Percentiles rank a stretch among this genome's conserved stretches.
These are phyloP conservation scores for Cephalopterus ornatus DNA, from an alignment of 2,113 vertebrate genomes.

Conservation along the genomic window DNA sequence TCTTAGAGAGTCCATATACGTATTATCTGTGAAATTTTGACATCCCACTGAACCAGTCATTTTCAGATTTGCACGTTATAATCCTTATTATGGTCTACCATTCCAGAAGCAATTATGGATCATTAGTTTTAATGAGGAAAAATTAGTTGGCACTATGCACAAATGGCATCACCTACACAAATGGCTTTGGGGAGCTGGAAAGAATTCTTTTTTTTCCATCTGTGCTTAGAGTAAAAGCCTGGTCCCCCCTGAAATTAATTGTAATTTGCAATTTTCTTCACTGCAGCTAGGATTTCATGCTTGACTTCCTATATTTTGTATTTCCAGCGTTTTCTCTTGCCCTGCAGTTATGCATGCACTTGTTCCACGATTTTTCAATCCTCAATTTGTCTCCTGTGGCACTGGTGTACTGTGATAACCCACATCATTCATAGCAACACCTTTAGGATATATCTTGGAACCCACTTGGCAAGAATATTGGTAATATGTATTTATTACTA, in stretches of 20 bases:
- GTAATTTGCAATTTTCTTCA: not conserved
- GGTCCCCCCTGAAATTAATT: not conserved
- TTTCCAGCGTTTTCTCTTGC: not conserved
- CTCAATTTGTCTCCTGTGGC: not conserved
- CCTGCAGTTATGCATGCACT: not conserved
- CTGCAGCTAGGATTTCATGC: not conserved
- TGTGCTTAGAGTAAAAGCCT: not conserved
- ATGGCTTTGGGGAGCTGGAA: not conserved
- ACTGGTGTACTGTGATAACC: not conserved
- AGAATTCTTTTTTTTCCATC: not conserved
- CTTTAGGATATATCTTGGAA: not conserved
- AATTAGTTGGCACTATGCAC: not conserved
- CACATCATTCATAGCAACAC: not conserved
- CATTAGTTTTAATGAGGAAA: conserved; percentile 24
- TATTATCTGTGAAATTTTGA: not conserved
- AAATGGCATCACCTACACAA: not conserved
- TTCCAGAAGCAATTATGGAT: not conserved
- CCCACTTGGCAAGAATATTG: not conserved
- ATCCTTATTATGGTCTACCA: not conserved
- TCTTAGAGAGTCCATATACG: not conserved
- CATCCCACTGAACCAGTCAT: not conserved
- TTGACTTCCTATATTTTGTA: not conserved
- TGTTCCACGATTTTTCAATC: not conserved
- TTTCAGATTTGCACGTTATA: not conserved
- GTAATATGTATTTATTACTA: not conserved